Evolutionary conservation across 2,888 invertebrate species (phyloP).

Genomic region (Sesia bembeciformis): DNA sequence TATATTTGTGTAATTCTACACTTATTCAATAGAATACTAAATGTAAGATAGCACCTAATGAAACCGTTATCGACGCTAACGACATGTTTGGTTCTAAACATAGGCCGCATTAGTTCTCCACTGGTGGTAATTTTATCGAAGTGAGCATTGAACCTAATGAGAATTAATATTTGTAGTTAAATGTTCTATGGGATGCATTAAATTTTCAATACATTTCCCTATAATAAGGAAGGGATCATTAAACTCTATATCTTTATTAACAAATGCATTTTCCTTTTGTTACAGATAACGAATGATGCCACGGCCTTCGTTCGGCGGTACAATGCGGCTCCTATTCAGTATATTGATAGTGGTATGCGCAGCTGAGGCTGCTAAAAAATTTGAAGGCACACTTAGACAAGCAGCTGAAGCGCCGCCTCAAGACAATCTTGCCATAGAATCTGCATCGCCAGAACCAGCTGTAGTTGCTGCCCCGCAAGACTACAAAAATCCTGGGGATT

Average conservation of each 20-base stretch:
- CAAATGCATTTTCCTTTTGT: constrained; percentile 36
- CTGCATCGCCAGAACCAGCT: constrained; percentile 56
- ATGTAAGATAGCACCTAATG: no score
- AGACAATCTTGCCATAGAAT: constrained; percentile 63
- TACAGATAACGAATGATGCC: constrained; percentile 65
- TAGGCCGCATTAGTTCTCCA: no score
- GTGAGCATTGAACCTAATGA: no score
- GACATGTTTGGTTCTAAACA: no score
- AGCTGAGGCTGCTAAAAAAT: constrained; percentile 62
- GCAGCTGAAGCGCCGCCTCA: constrained; percentile 67
- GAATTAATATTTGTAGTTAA: no score
- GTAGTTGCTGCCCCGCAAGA: constrained; percentile 61
- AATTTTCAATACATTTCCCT: constrained; percentile 26
- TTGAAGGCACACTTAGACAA: constrained; percentile 61
- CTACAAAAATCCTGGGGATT: constrained; percentile 56
- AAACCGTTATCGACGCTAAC: no score
- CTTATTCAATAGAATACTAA: no score
- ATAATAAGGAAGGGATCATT: not conserved
- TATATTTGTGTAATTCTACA: no score
- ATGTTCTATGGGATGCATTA: constrained; percentile 9
- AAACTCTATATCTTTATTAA: constrained; percentile 3
- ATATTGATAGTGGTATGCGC: constrained; percentile 58
- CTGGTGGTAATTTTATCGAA: no score
- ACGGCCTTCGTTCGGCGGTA: constrained; percentile 50
- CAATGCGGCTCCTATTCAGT: constrained; percentile 63